phyloP scores from a whole-genome alignment of 2,797 vertebrate genomes.

The Tapirus indicus region DNA sequence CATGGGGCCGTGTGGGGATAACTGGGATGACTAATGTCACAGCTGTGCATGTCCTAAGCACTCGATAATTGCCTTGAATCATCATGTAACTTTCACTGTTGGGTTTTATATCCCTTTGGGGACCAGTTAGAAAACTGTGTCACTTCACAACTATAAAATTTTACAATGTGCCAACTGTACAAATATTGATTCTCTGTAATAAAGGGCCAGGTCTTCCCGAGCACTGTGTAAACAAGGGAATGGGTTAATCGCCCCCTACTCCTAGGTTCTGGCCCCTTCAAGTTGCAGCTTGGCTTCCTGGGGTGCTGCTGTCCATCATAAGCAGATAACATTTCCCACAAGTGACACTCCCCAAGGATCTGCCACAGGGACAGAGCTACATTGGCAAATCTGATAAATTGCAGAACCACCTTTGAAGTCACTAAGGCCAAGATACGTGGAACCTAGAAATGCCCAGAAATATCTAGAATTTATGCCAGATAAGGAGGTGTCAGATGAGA shows the following conservation, averaged over 20 bases:
- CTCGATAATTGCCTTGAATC: accelerated
- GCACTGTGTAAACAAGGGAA: accelerated
- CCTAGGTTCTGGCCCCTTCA: accelerated
- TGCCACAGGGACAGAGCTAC: accelerated
- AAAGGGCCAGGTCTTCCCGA: not conserved
- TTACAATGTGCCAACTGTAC: constrained; percentile 25
- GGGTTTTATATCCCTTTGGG: constrained; percentile 49
- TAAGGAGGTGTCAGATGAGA: not conserved
- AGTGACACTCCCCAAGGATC: accelerated
- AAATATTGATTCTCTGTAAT: constrained; percentile 35
- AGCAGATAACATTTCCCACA: accelerated
- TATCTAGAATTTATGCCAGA: not conserved
- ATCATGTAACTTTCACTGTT: accelerated
- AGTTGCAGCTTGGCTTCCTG: accelerated
- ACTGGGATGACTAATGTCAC: accelerated
- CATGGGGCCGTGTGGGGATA: accelerated
- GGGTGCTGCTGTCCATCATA: accelerated
- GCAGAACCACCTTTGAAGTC: not conserved
- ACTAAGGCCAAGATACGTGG: too few relatives aligned
- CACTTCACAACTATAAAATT: constrained; percentile 60
- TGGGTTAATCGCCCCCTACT: accelerated
- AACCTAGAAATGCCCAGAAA: not conserved
- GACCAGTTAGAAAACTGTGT: constrained; percentile 50
- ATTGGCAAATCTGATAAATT: accelerated
- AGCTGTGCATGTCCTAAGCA: accelerated